A percentile compares a stretch with the other conserved stretches of the same genome.
Evolutionary conservation across 2,113 vertebrate genomes (phyloP).

Genomic region (Syngnathus floridae): DNA sequence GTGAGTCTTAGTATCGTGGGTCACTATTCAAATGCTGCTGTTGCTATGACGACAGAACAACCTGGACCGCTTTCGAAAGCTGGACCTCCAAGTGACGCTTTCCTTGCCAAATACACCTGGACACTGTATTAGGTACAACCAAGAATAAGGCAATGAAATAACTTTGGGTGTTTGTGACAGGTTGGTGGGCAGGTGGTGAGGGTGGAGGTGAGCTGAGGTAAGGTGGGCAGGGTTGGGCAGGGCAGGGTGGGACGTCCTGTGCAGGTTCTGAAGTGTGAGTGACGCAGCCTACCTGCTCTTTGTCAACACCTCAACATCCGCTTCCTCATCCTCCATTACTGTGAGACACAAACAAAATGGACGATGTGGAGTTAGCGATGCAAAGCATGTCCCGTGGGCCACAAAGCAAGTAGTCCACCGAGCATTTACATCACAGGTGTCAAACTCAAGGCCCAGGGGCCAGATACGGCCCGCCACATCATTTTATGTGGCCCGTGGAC

Average conservation of each 20-base stretch:
- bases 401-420: not conserved
- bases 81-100: not conserved
- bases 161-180: not conserved
- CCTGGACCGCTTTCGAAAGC: slow-evolving; percentile 31
- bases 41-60: slow-evolving; percentile 19
- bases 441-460: too few species aligned
- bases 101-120: too few species aligned
- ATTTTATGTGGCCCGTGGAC: too few species aligned
- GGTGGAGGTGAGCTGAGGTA: not conserved
- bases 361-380: not conserved
- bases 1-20: not conserved
- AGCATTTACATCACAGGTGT: not conserved
- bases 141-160: not conserved
- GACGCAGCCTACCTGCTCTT: slow-evolving; percentile 86
- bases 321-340: slow-evolving; percentile 80
- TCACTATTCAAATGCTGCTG: slow-evolving; percentile 23
- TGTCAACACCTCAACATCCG: slow-evolving; percentile 75
- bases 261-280: slow-evolving; percentile 24
- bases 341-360: slow-evolving; percentile 17
- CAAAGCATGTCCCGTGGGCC: too few species aligned
- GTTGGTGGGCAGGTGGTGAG: not conserved
- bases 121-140: too few species aligned
- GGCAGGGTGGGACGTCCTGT: not conserved
- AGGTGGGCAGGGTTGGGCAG: not conserved
- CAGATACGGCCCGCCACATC: too few species aligned